A percentile compares a stretch with the other conserved stretches of the same genome.
Conservation (phyloP, 2,888 invertebrate genomes). For the Plutella xylostella region DNA sequence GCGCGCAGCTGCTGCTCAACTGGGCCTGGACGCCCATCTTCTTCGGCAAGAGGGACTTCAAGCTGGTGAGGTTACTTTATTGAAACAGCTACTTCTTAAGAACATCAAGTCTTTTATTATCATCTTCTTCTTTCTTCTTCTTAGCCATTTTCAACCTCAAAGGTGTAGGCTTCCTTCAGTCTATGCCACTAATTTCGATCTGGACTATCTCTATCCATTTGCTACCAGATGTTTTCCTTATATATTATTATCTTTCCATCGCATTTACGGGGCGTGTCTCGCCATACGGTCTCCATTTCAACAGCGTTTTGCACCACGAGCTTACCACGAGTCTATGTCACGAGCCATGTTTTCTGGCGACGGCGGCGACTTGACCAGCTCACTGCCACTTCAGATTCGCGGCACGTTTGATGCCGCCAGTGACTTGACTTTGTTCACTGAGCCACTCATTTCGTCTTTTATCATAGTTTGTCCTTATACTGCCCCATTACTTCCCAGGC, state of each 20-base stretch:
- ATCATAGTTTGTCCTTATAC: background rate
- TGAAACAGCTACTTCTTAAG: too few species aligned
- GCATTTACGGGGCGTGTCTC: too few species aligned
- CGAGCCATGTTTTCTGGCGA: background rate
- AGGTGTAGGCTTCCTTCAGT: too few species aligned
- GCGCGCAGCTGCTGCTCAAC: slow-evolving; percentile 80
- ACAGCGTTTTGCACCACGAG: too few species aligned
- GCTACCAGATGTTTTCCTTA: background rate
- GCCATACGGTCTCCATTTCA: too few species aligned
- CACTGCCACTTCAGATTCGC: background rate
- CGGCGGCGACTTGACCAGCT: background rate
- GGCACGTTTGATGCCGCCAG: background rate
- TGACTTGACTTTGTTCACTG: background rate
- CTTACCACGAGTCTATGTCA: too few species aligned
- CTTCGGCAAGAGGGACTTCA: slow-evolving; percentile 78
- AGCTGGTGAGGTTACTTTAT: slow-evolving; percentile 69
- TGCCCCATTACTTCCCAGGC: slow-evolving; percentile 29
- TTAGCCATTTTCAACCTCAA: too few species aligned
- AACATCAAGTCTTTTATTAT: too few species aligned
- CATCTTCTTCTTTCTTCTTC: background rate
- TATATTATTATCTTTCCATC: background rate
- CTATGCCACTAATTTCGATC: background rate
- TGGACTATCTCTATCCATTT: background rate
- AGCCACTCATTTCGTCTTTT: background rate
- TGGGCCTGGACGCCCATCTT: slow-evolving; percentile 92